Evolutionary conservation across 2,888 invertebrate genomes (phyloP).

Genomic region (Ditula angustiorana): DNA sequence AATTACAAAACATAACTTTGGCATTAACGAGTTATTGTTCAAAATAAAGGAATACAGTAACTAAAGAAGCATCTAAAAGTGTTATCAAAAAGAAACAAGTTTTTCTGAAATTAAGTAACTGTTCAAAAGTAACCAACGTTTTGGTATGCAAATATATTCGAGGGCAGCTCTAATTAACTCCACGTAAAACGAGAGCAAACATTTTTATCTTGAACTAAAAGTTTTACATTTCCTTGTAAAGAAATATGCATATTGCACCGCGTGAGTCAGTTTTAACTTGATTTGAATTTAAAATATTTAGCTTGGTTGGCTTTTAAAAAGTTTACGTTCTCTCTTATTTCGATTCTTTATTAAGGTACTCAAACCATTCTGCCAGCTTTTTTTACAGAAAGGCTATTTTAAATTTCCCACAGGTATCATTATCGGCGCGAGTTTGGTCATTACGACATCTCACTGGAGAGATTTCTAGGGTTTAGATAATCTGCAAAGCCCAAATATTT

Average conservation of each 20-base stretch:
- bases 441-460: constrained; percentile 5
- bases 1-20: neutral
- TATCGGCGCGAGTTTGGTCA: constrained; percentile 16
- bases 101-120: too few species aligned
- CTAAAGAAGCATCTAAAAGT: too few species aligned
- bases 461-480: constrained; percentile 12
- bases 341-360: neutral
- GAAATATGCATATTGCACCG: constrained; percentile 1
- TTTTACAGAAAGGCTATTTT: constrained; percentile 18
- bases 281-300: constrained; percentile 27
- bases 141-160: neutral
- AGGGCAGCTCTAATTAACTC: constrained; percentile 21
- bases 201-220: constrained; percentile 21
- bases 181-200: constrained; percentile 23
- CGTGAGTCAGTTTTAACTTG: constrained; percentile 6
- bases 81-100: too few species aligned
- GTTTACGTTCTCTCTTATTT: neutral
- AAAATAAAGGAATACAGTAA: too few species aligned
- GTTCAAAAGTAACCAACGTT: neutral
- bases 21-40: too few species aligned
- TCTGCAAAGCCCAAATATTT: neutral
- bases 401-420: constrained; percentile 36
- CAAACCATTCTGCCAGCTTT: neutral
- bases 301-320: neutral
- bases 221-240: constrained; percentile 20